Base-by-base conservation (phyloP, 2,113 vertebrate genomes). In the Tupaia chinensis region DNA sequence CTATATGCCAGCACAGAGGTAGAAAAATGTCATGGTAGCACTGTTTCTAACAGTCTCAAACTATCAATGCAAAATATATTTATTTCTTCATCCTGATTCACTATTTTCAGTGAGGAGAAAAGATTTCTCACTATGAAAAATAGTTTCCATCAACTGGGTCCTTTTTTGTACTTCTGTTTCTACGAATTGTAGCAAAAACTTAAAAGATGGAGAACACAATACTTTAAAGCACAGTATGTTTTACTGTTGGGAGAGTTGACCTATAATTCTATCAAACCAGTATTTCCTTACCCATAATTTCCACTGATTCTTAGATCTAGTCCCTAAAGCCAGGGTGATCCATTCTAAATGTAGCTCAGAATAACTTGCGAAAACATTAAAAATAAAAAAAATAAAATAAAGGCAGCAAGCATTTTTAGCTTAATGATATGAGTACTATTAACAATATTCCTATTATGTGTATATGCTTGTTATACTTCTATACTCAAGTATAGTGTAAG, bases 261-360 rank as follows among this genome's bases (percentile, higher is more conserved):
- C 84, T 19, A 60, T 72, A 79, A 4, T 76, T 89, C 25, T 63
- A 73, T 23, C 29, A 3, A 94, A 61, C n/a, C 29, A 77, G 1
- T 79, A 87, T 82, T 53, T 94, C 15, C 6, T 76, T 74, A 61
- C 32, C 68, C 27, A 16, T 85, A 63, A 91, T 90, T 96, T 90
- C 61, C 17, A 94, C 10, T 69, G 17, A 85, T 34, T 89, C 65
- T 79, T 78, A 83, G 15, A 44, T 79, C 22, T 79, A 92, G 60
- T 83, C 29, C n/a, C 61, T n/a, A 80, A 89, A 84, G 60, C 16
- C 44, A 90, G 54, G 11, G 2, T 89, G n/a, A 4, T 72, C 68
- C 5, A 81, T 19, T 96, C 32, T 56, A 81, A 80, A 32, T 79
- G 10, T n/a, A 90, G 20, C 63, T 70, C 54, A 94, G 76, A 88